Evolutionary conservation across 2,888 invertebrate genomes (phyloP), one percentile per base, ranked within the genome.

Genomic region (Caenorhabditis sp.): DNA sequence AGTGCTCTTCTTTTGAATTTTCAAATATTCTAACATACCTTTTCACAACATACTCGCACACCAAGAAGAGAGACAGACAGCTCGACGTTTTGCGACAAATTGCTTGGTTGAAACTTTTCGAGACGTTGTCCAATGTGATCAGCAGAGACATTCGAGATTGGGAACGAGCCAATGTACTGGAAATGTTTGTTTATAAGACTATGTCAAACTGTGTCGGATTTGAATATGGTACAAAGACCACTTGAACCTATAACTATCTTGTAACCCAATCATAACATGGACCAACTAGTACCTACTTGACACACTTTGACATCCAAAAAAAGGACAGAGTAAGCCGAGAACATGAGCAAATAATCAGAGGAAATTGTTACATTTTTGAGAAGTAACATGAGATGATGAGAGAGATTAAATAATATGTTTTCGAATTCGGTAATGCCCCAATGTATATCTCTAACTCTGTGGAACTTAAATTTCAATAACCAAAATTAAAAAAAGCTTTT

Each of bases 101-200:
- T 52, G 1, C 54, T 14, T 4, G 67, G 67, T 56, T 59, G 69
- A 27, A 69, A 80, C 43, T 61, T 63, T 54, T 78, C 80, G 54
- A 80, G 53, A 12, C 80, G 68, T 21, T 57, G 62, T 20, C 59
- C 69, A 26, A 78, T 59, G 25, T 74, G 59, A 23, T 76, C 74
- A 12, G 62, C 60, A 23, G 64, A 12, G 1, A 75, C 59, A 57
- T 60, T 73, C 20, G 76, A 76, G 57, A 80, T 76, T 10, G 80
- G 80, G 38, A 80, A 77, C 23, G 77, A 78, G 63, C 77, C 80
- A 49, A 77, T 27, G 53, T 75, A 78, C 80, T 80, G 76, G 3
- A 58, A 58, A 36, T 17, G 17, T 17, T 43, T 43, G 3, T 43
- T 43, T 14, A 43, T 17, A 12, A 3, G 17, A 17, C 17, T 43